phyloP scores from a whole-genome alignment of 1,140 invertebrate species.

The Zophobas atratus region DNA sequence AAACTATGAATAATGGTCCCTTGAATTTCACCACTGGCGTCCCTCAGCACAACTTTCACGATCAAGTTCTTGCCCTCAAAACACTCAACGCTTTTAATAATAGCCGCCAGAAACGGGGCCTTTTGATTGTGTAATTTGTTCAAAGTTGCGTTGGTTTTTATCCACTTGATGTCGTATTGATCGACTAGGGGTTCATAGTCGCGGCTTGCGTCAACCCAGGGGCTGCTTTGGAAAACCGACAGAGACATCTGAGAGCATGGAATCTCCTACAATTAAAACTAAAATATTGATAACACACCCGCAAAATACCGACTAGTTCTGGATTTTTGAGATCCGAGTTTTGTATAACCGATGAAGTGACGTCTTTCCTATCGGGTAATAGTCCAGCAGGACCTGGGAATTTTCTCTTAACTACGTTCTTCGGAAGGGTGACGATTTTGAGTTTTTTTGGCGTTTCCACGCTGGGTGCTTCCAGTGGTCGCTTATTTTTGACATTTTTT shows the following conservation, averaged over 20 bases:
- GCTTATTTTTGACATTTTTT: background rate
- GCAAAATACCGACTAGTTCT: background rate
- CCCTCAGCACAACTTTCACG: slow-evolving; percentile 24
- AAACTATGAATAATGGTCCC: slow-evolving; percentile 40
- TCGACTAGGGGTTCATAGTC: slow-evolving; percentile 28
- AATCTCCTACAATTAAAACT: slow-evolving; percentile 12
- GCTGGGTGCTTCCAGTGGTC: background rate
- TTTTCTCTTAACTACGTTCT: slow-evolving; percentile 38
- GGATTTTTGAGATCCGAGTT: background rate
- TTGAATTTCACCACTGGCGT: slow-evolving; percentile 42
- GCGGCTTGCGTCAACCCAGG: slow-evolving; percentile 16
- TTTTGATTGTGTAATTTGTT: slow-evolving; percentile 43
- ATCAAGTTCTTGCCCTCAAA: slow-evolving; percentile 22
- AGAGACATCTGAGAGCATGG: slow-evolving; percentile 39
- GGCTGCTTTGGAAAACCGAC: slow-evolving; percentile 17
- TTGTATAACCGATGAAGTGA: slow-evolving; percentile 3
- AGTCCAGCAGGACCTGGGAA: slow-evolving; percentile 49
- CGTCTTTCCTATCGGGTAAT: slow-evolving; percentile 16
- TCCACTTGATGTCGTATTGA: slow-evolving; percentile 44
- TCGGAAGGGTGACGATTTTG: background rate
- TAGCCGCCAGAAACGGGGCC: slow-evolving; percentile 45
- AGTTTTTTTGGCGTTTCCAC: background rate
- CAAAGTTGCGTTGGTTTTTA: background rate
- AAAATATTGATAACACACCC: background rate
- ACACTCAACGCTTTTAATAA: slow-evolving; percentile 42